Base-by-base conservation (phyloP, 1,140 invertebrate genomes). In the Dolichoris vasculosae region DNA sequence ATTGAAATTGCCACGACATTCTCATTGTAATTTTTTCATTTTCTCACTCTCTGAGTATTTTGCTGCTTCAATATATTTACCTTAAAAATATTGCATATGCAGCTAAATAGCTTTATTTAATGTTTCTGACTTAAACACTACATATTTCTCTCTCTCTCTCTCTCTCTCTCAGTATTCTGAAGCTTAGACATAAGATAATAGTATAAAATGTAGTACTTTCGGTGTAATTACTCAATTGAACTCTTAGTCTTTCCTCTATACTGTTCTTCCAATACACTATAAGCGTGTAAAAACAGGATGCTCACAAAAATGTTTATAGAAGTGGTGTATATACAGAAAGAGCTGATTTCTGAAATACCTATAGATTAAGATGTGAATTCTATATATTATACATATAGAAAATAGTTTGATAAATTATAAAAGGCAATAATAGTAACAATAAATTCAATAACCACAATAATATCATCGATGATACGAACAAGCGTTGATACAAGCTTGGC, bases 121-220 rank as follows among this genome's bases (percentile, higher is more conserved):
- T 55, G 20, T 55, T 26, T 13, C 2, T 13, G 20, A 4, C 51
- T 55, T n/a, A n/a, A n/a, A n/a, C n/a, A n/a, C n/a, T 64, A 64
- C 7, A 17, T 6, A 64, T 9, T 13, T 46, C 40, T 8, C 11
- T 38, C 2, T 63, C 35, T 63, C 55, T n/a, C 20, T 79, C 9
- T 9, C 77, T 35, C 77, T 51, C 59, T 38, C 3, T 9, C 23
- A n/a, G 23, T 30, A 4, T 30, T 17, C 2, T 64, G 4, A 30
- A 30, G 3, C 51, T 38, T 9, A 59, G 20, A 30, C 15, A 4
- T 64, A 78, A 67, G 40, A 8, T n/a, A 80, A 40, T 9, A 30
- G 26, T 40, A 64, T 64, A 81, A 81, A 81, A 40, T 48, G 15
- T 35, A 64, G 43, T 69, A 43, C 79, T 81, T 81, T 81, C 63